phyloP scores from a whole-genome alignment of 37 sponge, comb jelly and placozoan genomes.

The Mnemiopsis leidyi region DNA sequence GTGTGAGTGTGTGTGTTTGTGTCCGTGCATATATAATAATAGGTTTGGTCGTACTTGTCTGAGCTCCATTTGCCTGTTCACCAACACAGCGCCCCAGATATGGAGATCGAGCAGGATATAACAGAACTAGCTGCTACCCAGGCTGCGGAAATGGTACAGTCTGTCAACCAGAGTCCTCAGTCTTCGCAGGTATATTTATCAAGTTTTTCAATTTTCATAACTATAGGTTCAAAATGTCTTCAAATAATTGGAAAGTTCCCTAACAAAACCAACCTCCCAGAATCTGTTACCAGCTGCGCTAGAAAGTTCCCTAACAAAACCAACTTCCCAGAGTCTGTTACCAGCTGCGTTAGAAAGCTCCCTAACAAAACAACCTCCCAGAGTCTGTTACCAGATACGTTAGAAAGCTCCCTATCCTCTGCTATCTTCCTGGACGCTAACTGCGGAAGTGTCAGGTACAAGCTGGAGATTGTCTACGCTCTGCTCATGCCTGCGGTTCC shows the following conservation, averaged over 20 bases:
- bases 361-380: background rate
- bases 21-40: too few species aligned
- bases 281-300: background rate
- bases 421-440: slow-evolving; percentile 35
- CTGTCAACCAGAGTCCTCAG: too few species aligned
- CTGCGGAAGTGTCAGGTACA: slow-evolving; percentile 39
- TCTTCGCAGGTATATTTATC: too few species aligned
- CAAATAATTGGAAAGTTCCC: too few species aligned
- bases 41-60: too few species aligned
- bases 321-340: background rate
- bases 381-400: background rate
- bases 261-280: too few species aligned
- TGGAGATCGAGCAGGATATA: slow-evolving; percentile 55
- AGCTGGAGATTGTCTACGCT: slow-evolving; percentile 53
- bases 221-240: too few species aligned
- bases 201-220: too few species aligned
- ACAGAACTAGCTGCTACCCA: slow-evolving; percentile 6
- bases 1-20: too few species aligned
- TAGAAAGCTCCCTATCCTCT: slow-evolving; percentile 12
- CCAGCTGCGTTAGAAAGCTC: slow-evolving; percentile 3
- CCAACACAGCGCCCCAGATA: background rate
- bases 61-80: too few species aligned
- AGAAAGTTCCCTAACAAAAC: slow-evolving; percentile 10
- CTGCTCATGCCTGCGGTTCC: slow-evolving; percentile 51
- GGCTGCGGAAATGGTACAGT: background rate